phyloP scores from a whole-genome alignment of 2,888 invertebrate genomes.

The Holacanthella duospinosa region DNA sequence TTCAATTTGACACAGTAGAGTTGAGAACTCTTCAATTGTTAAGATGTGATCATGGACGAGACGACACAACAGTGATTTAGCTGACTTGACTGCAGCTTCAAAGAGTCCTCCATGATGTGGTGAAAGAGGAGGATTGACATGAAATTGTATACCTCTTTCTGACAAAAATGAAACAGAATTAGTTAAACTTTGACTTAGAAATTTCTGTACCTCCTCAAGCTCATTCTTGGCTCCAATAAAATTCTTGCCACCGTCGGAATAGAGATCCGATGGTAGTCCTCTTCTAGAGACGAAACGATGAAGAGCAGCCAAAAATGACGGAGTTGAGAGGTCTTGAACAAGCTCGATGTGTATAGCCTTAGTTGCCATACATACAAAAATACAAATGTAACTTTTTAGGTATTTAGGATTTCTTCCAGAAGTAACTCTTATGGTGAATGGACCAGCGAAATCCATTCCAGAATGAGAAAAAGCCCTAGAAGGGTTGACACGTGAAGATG shows the following conservation, averaged over 20 bases:
- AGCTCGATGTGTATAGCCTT: constrained; percentile 9
- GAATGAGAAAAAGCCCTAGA: constrained; percentile 32
- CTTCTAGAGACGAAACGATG: constrained; percentile 13
- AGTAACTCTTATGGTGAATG: constrained; percentile 12
- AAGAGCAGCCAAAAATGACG: constrained; percentile 3
- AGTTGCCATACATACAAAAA: constrained; percentile 6
- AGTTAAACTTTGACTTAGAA: not conserved
- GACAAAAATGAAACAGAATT: not conserved
- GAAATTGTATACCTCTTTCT: not conserved
- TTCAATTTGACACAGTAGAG: constrained; percentile 8
- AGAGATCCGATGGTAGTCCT: constrained; percentile 14
- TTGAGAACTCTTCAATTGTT: constrained; percentile 9
- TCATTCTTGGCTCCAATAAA: constrained; percentile 23
- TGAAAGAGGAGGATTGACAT: constrained; percentile 8
- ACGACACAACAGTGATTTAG: constrained; percentile 2
- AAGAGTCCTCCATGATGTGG: constrained; percentile 18
- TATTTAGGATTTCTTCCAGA: not conserved
- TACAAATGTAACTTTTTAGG: not conserved
- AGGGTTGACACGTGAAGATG: constrained; percentile 25
- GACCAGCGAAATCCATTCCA: constrained; percentile 38
- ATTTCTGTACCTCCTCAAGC: constrained; percentile 8
- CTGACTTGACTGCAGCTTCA: constrained; percentile 11
- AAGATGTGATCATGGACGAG: not conserved
- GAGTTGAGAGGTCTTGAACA: not conserved
- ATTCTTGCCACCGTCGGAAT: constrained; percentile 26